Percentiles rank a stretch among this genome's conserved stretches.
Conservation (phyloP, 2,113 vertebrate genomes). For the Eolophus roseicapilla region DNA sequence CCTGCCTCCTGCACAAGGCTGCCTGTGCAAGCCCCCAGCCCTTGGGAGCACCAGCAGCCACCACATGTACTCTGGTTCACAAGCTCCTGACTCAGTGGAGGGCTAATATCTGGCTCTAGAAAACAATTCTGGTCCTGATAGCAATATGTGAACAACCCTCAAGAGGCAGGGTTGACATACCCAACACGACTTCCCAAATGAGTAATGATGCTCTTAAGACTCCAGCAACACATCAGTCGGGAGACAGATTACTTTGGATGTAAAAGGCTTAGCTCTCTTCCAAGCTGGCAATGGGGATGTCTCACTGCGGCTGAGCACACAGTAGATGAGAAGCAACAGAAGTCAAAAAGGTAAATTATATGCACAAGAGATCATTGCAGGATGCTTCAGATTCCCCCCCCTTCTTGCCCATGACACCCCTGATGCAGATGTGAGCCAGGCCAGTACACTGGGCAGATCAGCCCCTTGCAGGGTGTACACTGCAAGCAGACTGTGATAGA, state of each 20-base stretch:
- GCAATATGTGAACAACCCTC: not conserved
- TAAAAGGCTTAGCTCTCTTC: not conserved
- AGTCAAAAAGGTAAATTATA: not conserved
- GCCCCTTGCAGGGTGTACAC: not conserved
- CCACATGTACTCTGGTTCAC: accelerated
- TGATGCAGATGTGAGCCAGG: not conserved
- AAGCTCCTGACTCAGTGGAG: not conserved
- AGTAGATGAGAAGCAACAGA: not conserved
- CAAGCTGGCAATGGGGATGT: not conserved
- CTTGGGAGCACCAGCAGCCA: not conserved
- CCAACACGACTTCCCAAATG: not conserved
- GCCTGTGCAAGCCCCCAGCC: not conserved
- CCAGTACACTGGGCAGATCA: not conserved
- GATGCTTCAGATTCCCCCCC: not conserved
- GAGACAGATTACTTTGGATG: not conserved
- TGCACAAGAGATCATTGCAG: not conserved
- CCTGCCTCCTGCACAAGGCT: not conserved
- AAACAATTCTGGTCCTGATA: not conserved
- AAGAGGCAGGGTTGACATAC: not conserved
- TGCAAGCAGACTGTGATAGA: not conserved
- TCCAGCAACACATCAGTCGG: not conserved
- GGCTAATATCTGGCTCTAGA: not conserved
- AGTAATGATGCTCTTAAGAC: not conserved
- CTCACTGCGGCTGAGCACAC: not conserved
- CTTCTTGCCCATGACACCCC: not conserved